A percentile compares a stretch with the other conserved stretches of the same genome.
Conservation (phyloP, 2,797 vertebrate genomes). For the Melanotaenia trifasciata region DNA sequence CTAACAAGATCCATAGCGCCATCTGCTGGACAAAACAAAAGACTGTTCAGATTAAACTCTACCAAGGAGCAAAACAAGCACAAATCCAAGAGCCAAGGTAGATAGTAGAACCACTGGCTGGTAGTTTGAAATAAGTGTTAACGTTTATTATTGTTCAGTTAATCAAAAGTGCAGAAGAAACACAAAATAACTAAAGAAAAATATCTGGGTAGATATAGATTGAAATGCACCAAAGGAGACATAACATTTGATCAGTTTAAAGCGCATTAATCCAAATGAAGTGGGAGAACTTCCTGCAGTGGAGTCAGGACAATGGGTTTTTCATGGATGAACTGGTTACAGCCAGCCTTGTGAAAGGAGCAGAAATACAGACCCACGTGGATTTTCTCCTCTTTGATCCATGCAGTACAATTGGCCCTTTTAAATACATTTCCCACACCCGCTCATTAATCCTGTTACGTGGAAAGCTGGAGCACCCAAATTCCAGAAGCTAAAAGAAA, state of each 20-base stretch:
- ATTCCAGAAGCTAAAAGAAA: slow-evolving; percentile 10
- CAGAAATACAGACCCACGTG: slow-evolving; percentile 1
- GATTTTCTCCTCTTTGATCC: slow-evolving; percentile 4
- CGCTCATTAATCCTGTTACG: slow-evolving; percentile 42
- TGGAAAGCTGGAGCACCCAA: slow-evolving; percentile 12
- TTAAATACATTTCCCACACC: slow-evolving; percentile 16
- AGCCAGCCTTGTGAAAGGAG: slow-evolving; percentile 4
- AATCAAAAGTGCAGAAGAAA: neutral
- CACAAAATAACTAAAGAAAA: neutral
- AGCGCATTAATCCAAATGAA: neutral
- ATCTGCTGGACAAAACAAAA: slow-evolving; percentile 53
- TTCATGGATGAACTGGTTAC: slow-evolving; percentile 30
- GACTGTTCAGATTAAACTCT: neutral
- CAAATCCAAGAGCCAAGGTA: neutral
- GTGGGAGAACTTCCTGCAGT: neutral
- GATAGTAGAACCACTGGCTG: neutral
- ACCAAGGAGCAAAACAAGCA: too few relatives aligned
- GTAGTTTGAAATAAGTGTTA: neutral
- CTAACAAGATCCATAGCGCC: slow-evolving; percentile 43
- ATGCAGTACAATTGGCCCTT: slow-evolving; percentile 14
- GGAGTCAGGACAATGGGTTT: slow-evolving; percentile 6
- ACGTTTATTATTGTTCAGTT: neutral
- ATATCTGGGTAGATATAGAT: neutral
- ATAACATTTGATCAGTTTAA: neutral
- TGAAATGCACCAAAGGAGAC: neutral